Base-by-base conservation (phyloP, 2,888 invertebrate genomes). In the Dyspetes luteomarginatus region DNA sequence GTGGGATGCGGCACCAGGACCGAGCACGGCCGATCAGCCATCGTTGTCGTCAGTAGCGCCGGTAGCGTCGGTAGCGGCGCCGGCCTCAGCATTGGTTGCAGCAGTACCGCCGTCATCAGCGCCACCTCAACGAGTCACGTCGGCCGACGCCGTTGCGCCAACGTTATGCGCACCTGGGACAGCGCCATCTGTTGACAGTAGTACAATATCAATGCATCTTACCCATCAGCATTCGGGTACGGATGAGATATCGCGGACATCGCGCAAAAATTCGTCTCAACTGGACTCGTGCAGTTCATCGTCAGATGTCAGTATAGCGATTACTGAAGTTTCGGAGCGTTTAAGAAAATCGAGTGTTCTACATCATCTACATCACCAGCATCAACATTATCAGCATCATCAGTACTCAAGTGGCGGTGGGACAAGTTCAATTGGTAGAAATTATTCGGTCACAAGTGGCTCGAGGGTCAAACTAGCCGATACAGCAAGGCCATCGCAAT, bases 281-380 rank as follows among this genome's bases (percentile, higher is more conserved):
- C 92, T 95, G 55, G 95, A 96, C 91, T 95, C 95, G 15, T 95
- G 94, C 88, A 95, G 95, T 88, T 95, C 95, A n/a, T 95, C 95
- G 9, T 96, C 96, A 19, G 96, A 97, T 90, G 94, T 96, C 82
- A 95, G 95, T 89, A 93, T 93, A 56, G 93, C 93, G 55, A 89
- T 92, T 26, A 90, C 92, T 80, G 94, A 94, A 89, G 94, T 93
- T 56, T 93, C 93, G 24, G 94, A 94, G 82, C 93, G 95, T 85
- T 93, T 95, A 85, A 81, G 76, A 76, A 94, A 95, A 79, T 94
- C 95, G 45, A 93, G 94, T 87, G 93, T 93, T 28, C 92, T 96
- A 81, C 94, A 94, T 65, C 94, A 95, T 45, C 72, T 73, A 22
- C 87, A 86, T 56, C 83, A 83, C 43, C 36, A 86, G 95, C 95